phyloP scores from a whole-genome alignment of 2,888 invertebrate genomes.

The Acanthococcus lagerstroemiae region DNA sequence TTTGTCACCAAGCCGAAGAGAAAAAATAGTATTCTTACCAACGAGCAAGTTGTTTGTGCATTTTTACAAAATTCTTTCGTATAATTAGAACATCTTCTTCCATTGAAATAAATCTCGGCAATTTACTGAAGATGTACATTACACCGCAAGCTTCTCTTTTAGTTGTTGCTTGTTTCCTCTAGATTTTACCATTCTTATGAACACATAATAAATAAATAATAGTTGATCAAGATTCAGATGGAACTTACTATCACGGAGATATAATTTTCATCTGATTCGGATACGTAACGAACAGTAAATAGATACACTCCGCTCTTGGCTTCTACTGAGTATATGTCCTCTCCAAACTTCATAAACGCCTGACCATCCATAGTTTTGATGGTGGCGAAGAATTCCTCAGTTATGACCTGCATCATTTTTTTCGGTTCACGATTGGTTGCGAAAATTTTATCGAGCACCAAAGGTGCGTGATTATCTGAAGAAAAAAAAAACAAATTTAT shows the following conservation, averaged over 20 bases:
- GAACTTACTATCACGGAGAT: not conserved
- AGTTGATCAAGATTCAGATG: not conserved
- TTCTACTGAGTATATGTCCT: not conserved
- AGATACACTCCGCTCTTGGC: not conserved
- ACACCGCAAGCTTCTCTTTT: not conserved
- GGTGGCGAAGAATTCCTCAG: not conserved
- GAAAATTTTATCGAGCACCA: not conserved
- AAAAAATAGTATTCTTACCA: not conserved
- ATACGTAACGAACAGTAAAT: not conserved
- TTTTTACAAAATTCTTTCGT: not conserved
- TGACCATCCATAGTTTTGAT: not conserved
- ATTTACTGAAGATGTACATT: not conserved
- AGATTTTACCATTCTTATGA: not conserved
- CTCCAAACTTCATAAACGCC: not conserved
- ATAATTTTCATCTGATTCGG: not conserved
- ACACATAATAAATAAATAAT: not conserved
- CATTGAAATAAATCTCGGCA: not conserved
- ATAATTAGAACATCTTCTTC: not conserved
- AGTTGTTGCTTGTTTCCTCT: not conserved
- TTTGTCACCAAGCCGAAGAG: not conserved
- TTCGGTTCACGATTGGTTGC: not conserved
- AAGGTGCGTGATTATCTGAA: not conserved
- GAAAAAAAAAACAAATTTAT: not conserved
- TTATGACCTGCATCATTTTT: not conserved
- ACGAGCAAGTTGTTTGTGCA: not conserved